These are phyloP conservation scores for Tragelaphus eurycerus DNA, from an alignment of 2,797 vertebrate species.

Conservation along the genomic window DNA sequence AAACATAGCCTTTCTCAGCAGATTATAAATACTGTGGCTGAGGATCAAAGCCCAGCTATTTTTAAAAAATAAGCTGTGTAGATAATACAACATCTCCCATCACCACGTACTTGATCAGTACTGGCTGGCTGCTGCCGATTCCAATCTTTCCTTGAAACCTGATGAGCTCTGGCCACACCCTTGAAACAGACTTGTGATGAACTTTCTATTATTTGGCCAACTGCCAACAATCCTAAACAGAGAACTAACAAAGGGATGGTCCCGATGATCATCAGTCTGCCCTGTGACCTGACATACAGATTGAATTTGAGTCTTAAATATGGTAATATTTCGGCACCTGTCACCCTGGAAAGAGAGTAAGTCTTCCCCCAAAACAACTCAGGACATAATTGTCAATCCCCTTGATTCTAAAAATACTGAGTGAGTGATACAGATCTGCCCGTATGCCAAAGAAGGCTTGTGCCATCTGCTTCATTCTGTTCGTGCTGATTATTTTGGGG, in stretches of 20 bases:
- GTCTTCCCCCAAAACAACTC: slow-evolving; percentile 65
- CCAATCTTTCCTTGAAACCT: slow-evolving; percentile 47
- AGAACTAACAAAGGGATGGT: background rate
- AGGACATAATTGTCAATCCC: slow-evolving; percentile 63
- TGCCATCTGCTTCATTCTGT: slow-evolving; percentile 74
- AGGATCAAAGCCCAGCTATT: slow-evolving; percentile 43
- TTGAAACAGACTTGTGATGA: slow-evolving; percentile 40
- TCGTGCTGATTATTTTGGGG: slow-evolving; percentile 69
- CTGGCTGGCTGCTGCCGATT: background rate
- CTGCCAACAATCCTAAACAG: background rate
- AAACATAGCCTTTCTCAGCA: slow-evolving; percentile 19
- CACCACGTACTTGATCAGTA: background rate
- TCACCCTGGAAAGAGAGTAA: slow-evolving; percentile 71
- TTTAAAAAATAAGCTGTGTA: background rate
- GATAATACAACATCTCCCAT: background rate
- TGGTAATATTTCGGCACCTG: slow-evolving; percentile 73
- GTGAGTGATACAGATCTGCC: slow-evolving; percentile 73
- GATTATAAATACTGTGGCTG: background rate
- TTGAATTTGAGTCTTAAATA: background rate
- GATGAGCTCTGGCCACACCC: slow-evolving; percentile 20
- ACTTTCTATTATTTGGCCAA: slow-evolving; percentile 20
- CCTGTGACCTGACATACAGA: slow-evolving; percentile 6
- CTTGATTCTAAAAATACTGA: slow-evolving; percentile 76
- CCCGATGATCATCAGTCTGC: background rate
- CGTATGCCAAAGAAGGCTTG: slow-evolving; percentile 61